Evolutionary conservation across 2,888 invertebrate species (phyloP).

Genomic region (Myopa testacea): DNA sequence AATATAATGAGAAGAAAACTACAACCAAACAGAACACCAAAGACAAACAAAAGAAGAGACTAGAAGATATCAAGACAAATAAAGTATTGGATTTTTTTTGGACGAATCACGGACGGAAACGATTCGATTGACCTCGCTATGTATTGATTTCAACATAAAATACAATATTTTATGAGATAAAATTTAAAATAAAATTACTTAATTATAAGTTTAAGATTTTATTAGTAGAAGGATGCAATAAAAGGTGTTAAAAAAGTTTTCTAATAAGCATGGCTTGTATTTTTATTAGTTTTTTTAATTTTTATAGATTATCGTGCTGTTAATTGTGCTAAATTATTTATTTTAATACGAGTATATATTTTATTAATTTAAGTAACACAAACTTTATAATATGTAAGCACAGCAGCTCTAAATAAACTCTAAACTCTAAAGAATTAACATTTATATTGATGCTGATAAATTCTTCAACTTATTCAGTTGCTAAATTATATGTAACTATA

Average conservation of each 20-base stretch:
- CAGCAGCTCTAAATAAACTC: too few species aligned
- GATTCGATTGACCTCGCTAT: too few species aligned
- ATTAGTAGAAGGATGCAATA: constrained; percentile 24
- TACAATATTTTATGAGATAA: not conserved
- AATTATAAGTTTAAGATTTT: too few species aligned
- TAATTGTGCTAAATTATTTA: constrained; percentile 28
- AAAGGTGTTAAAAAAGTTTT: constrained; percentile 27
- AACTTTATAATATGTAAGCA: constrained; percentile 7
- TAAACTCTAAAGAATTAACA: too few species aligned
- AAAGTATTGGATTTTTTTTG: not conserved
- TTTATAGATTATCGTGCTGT: constrained; percentile 9
- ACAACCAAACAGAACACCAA: constrained; percentile 3
- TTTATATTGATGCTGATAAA: too few species aligned
- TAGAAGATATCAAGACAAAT: not conserved
- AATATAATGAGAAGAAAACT: constrained; percentile 27
- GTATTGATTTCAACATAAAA: too few species aligned
- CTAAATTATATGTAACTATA: too few species aligned
- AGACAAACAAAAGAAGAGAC: constrained; percentile 3
- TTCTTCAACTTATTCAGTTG: too few species aligned
- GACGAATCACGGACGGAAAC: too few species aligned
- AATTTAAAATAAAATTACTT: not conserved
- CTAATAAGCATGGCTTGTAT: constrained; percentile 30
- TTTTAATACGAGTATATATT: constrained; percentile 27
- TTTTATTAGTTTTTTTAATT: constrained; percentile 21
- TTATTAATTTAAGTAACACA: not conserved